phyloP scores from a whole-genome alignment of 1,140 invertebrate species.

The Eubasilissa regina region DNA sequence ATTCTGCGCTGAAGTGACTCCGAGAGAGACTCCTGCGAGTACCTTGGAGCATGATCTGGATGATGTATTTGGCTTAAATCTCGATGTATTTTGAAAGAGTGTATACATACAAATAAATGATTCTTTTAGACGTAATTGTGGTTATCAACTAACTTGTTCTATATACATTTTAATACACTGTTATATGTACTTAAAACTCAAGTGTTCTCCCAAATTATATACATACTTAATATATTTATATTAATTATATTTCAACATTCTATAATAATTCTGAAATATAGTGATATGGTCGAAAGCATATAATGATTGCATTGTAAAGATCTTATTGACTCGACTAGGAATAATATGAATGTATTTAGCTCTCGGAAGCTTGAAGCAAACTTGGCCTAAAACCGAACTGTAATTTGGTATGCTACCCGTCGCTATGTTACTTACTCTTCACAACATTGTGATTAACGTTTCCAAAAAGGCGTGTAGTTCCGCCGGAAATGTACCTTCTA shows the following conservation, averaged over 20 bases:
- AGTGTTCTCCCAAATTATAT: constrained; percentile 40
- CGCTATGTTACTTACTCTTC: constrained; percentile 4
- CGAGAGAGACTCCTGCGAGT: constrained; percentile 2
- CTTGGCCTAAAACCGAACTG: neutral
- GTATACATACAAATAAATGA: constrained; percentile 52
- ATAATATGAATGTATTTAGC: neutral
- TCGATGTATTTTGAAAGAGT: constrained; percentile 56
- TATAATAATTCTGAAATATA: constrained; percentile 24
- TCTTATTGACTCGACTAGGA: neutral
- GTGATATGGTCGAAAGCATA: neutral
- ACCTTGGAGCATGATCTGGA: neutral
- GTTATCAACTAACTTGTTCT: constrained; percentile 58
- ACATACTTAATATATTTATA: constrained; percentile 28
- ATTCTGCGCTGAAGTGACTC: neutral
- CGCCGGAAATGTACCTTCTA: constrained; percentile 57
- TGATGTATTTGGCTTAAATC: constrained; percentile 58
- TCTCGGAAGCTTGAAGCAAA: neutral
- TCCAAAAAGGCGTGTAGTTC: constrained; percentile 55
- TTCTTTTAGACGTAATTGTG: constrained; percentile 59
- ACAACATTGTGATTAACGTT: constrained; percentile 47
- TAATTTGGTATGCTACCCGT: constrained; percentile 1
- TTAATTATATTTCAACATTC: constrained; percentile 31
- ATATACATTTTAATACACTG: constrained; percentile 59
- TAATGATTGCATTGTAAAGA: neutral
- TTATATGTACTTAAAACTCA: constrained; percentile 55